Conservation (phyloP, 2,113 vertebrate species). For the Procavia capensis region DNA sequence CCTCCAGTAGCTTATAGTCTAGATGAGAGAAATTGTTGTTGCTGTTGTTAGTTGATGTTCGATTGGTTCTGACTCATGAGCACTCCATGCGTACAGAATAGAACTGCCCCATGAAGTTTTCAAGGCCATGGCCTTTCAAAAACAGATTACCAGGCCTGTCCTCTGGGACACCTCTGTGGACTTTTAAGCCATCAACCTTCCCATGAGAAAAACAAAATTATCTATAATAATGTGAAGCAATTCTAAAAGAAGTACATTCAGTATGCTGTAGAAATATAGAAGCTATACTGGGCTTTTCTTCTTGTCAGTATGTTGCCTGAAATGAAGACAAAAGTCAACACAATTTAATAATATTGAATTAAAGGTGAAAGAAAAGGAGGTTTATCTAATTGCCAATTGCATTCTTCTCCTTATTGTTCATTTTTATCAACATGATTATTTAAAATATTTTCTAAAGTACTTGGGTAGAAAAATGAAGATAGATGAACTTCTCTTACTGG, state of each 20-base stretch:
- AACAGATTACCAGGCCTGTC: neutral
- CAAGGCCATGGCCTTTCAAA: neutral
- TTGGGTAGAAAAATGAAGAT: neutral
- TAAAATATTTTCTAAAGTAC: neutral
- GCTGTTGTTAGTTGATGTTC: no score
- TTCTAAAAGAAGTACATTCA: neutral
- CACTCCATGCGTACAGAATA: neutral
- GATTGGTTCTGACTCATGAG: neutral
- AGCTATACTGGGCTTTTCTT: neutral
- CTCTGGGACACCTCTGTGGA: neutral
- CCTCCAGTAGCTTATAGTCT: neutral
- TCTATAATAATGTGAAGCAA: neutral
- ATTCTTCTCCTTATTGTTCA: neutral
- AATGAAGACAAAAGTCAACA: neutral
- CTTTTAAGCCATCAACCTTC: neutral
- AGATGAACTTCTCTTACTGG: neutral
- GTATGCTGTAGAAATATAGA: neutral
- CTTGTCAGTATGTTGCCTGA: neutral
- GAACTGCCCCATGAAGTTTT: neutral
- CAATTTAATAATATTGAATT: neutral
- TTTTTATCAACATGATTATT: neutral
- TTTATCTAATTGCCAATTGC: neutral
- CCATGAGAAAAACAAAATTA: neutral
- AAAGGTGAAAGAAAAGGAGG: neutral
- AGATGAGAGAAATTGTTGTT: neutral